These are phyloP conservation scores for Saturnia japonica DNA, from an alignment of 2,888 invertebrate genomes.

Conservation along the genomic window DNA sequence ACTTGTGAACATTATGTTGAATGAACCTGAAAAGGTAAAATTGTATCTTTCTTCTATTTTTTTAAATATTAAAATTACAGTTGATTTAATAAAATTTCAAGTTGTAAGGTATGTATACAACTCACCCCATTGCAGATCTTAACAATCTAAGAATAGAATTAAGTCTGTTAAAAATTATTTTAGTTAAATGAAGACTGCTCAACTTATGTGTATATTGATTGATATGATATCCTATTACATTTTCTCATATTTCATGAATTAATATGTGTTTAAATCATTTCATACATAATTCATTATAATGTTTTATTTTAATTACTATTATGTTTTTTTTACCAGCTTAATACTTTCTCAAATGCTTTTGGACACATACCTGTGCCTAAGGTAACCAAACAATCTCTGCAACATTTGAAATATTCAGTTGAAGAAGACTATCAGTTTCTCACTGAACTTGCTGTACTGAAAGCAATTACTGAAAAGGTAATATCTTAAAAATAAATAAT, in stretches of 20 bases:
- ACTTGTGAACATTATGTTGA: slow-evolving; percentile 84
- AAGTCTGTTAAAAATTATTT: too few species aligned
- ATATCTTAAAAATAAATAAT: slow-evolving; percentile 8
- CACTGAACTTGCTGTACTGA: slow-evolving; percentile 82
- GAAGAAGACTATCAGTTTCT: slow-evolving; percentile 85
- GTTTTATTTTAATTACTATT: not conserved
- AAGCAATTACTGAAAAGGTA: slow-evolving; percentile 81
- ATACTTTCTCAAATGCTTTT: slow-evolving; percentile 52
- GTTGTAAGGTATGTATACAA: not conserved
- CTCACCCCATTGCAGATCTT: too few species aligned
- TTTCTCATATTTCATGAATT: not conserved
- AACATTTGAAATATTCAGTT: slow-evolving; percentile 61
- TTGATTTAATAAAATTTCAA: not conserved
- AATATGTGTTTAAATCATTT: not conserved
- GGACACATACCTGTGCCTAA: slow-evolving; percentile 58
- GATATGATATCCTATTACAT: not conserved
- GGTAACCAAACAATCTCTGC: slow-evolving; percentile 48
- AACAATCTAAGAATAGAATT: too few species aligned
- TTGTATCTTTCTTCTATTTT: not conserved
- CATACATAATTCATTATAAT: not conserved
- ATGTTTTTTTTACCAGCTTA: not conserved
- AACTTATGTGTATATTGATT: not conserved
- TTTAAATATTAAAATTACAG: not conserved
- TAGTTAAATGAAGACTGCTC: not conserved
- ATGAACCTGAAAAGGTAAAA: slow-evolving; percentile 84